Conservation (phyloP, 1,140 invertebrate genomes). For the Leguminivora glycinivorella region DNA sequence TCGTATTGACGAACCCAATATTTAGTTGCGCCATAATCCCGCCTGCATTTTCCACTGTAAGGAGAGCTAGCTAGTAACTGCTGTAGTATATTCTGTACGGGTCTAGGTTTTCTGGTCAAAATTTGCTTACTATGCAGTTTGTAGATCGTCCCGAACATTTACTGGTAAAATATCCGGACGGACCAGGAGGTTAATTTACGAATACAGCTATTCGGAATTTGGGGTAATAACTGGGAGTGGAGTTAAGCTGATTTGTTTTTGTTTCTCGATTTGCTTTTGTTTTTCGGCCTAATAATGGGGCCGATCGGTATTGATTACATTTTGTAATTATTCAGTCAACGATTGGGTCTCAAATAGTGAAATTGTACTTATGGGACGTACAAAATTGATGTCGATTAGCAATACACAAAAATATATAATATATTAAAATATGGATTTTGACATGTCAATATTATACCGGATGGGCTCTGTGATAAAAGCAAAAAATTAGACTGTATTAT, state of each 20-base stretch:
- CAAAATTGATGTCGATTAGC: too few relatives aligned
- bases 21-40: constrained; percentile 39
- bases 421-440: too few relatives aligned
- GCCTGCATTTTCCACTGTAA: constrained; percentile 32
- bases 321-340: too few relatives aligned
- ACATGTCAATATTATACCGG: too few relatives aligned
- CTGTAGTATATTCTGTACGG: constrained; percentile 11
- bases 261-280: not conserved
- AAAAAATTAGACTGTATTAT: too few relatives aligned
- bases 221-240: constrained; percentile 12
- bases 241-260: not conserved
- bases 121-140: constrained; percentile 41
- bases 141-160: constrained; percentile 42
- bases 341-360: too few relatives aligned
- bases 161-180: constrained; percentile 38
- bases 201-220: constrained; percentile 35
- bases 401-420: too few relatives aligned
- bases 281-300: not conserved
- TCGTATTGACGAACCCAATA: constrained; percentile 38
- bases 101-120: constrained; percentile 33
- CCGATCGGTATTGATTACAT: not conserved
- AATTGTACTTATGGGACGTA: too few relatives aligned
- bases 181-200: constrained; percentile 38
- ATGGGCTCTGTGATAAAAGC: too few relatives aligned
- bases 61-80: constrained; percentile 25